Base-by-base conservation (phyloP, 2,888 invertebrate genomes). In the Lycaena phlaeas region DNA sequence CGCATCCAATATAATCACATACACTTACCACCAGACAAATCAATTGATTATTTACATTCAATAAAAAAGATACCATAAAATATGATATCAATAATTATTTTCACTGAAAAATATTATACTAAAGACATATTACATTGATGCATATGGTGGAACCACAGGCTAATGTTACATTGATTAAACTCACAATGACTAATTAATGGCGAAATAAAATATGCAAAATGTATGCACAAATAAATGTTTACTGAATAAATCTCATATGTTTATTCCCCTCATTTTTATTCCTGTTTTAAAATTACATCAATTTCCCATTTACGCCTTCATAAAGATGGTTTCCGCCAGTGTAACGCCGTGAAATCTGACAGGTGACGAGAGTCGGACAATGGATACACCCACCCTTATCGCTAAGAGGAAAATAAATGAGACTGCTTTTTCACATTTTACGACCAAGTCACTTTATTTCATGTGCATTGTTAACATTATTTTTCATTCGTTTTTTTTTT, bases 351-450 rank as follows among this genome's bases (percentile, higher is more conserved):
- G 66, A 68, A 69, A 67, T 68, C 68, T 72, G 75, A 74, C 76
- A 75, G 71, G 61, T 71, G 73, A 70, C 68, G 61, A 58, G 59
- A 59, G 58, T 50, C 53, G 54, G 53, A 52, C 59, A 60, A 73
- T 75, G 75, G 72, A 69, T 58, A 58, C 53, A 56, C 56, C 60
- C 57, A 50, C 57, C 61, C 68, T 74, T 76, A 76, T 76, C 76
- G 68, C 65, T 61, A 62, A 68, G 59, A 68, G 67, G 63, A 52
- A 73, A 76, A 78, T 76, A 74, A 77, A 76, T 69, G 68, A 65
- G 63, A 65, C 57, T 61, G 68, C 61, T 68, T 75, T 72, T 74
- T 69, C 61, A 62, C 65, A 55, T 54, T 68, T 64, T 63, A 61
- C 58, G 60, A 61, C 55, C 54, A 50, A 66, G 61, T 63, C 63